phyloP scores from a whole-genome alignment of 1,140 invertebrate species.

The Drosophila subobscura region DNA sequence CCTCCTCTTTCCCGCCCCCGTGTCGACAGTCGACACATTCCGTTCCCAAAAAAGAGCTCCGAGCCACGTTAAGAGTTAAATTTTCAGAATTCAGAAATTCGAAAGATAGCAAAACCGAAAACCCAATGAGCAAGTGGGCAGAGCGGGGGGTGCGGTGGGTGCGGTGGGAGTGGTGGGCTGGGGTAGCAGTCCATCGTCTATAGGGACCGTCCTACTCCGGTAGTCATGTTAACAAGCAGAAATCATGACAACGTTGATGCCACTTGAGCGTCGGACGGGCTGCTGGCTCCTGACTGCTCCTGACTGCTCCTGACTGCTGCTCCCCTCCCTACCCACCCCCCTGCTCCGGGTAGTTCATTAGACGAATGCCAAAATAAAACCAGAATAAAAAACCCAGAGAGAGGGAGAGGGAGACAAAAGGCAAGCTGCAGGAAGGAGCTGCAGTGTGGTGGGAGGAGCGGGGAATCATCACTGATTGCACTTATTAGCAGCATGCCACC shows the following conservation, averaged over 20 bases:
- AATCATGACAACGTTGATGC: slow-evolving; percentile 79
- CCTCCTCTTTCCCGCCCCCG: not conserved
- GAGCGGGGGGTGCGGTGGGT: too few relatives aligned
- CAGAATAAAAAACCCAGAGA: slow-evolving; percentile 28
- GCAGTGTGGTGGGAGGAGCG: not conserved
- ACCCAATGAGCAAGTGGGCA: too few relatives aligned
- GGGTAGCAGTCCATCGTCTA: too few relatives aligned
- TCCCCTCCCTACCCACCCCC: not conserved
- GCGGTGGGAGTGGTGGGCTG: too few relatives aligned
- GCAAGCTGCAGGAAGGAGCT: slow-evolving; percentile 45
- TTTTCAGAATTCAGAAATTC: slow-evolving; percentile 81
- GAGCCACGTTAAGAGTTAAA: slow-evolving; percentile 73
- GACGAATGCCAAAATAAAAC: slow-evolving; percentile 69
- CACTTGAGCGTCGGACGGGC: slow-evolving; percentile 64
- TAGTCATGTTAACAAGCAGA: slow-evolving; percentile 80
- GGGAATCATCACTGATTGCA: slow-evolving; percentile 63
- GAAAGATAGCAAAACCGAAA: slow-evolving; percentile 69
- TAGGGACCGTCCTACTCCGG: slow-evolving; percentile 47
- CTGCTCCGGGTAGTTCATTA: slow-evolving; percentile 59
- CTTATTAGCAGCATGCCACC: slow-evolving; percentile 69
- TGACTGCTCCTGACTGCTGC: not conserved
- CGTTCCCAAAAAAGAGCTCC: slow-evolving; percentile 44
- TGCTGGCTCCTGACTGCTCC: slow-evolving; percentile 10
- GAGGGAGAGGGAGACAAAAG: slow-evolving; percentile 37
- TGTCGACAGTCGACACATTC: slow-evolving; percentile 19